Evolutionary conservation across 2,113 vertebrate species (phyloP), one percentile per base, ranked within the genome.

Genomic region (Erinaceus europaeus): DNA sequence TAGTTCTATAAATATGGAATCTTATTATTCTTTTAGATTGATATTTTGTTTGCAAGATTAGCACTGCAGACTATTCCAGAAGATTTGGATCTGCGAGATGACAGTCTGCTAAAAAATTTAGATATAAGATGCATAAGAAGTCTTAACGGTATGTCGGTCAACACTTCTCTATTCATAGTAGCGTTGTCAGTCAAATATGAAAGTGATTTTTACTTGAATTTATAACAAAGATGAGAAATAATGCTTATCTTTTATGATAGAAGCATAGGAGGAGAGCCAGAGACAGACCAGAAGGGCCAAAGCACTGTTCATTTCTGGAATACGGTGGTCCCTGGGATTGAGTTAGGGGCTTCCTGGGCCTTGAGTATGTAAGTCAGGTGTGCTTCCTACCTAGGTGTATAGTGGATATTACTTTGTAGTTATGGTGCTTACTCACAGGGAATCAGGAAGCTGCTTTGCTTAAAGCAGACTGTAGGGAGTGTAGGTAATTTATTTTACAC

Each of bases 11-110:
- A 21, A 36, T 90, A 46, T 18, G 40, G 73, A 90, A 75, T 85
- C 11, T 79, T 90, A 14, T 65, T 90, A 84, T 92, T 86, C 34
- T 93, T 95, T 84, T 96, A 99, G 98, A 98, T 99, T 96, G 98
- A 99, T 97, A 98, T 99, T 96, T 97, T 99, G 89, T 99, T 98
- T 97, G 98, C 98, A 94, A 96, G 98, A 94, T 96, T 99, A 97
- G 97, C 97, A 40, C 93, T 98, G 93, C 98, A 98, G 95, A 98
- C 97, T 94, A 98, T 99, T 96, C 98, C 98, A 74, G 98, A 98
- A 95, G 97, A 98, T 81, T 95, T 98, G 96, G 98, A 99, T 69
- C 97, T 99, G 77, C 96, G 98, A 93, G 98, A 98, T 5, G 98
- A 98, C 95, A 97, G 96, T 89, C 94, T 98, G 61, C 96, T 99